Percentiles rank a stretch among this genome's conserved stretches.
phyloP scores from a whole-genome alignment of 2,113 vertebrate genomes.

The Uria lomvia region DNA sequence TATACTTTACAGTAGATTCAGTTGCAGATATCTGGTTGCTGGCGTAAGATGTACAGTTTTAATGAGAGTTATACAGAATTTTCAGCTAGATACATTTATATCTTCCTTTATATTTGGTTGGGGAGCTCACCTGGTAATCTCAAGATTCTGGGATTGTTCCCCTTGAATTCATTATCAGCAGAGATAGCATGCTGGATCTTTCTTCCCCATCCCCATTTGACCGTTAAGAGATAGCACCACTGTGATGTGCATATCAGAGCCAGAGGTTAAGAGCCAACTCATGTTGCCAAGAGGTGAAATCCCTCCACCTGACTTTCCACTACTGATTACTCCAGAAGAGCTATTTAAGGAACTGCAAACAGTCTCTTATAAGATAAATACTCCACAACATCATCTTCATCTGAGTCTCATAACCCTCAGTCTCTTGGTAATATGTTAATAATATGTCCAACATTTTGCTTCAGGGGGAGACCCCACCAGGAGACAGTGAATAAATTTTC shows the following conservation, averaged over 20 bases:
- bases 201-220: not conserved
- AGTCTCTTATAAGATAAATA: not conserved
- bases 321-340: not conserved
- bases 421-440: not conserved
- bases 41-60: not conserved
- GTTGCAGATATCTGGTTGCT: not conserved
- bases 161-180: not conserved
- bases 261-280: not conserved
- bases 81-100: not conserved
- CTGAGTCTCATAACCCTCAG: not conserved
- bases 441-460: not conserved
- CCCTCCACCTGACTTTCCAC: not conserved
- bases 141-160: not conserved
- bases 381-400: not conserved
- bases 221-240: not conserved
- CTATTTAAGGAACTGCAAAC: not conserved
- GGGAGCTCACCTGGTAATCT: not conserved
- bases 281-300: not conserved
- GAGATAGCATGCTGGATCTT: not conserved
- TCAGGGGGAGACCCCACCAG: not conserved
- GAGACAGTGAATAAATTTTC: not conserved
- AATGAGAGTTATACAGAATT: not conserved
- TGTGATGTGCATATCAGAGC: not conserved
- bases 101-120: not conserved
- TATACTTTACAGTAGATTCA: not conserved